Evolutionary conservation across 2,797 vertebrate species (phyloP).

Genomic region (Brachyalestes nurse): DNA sequence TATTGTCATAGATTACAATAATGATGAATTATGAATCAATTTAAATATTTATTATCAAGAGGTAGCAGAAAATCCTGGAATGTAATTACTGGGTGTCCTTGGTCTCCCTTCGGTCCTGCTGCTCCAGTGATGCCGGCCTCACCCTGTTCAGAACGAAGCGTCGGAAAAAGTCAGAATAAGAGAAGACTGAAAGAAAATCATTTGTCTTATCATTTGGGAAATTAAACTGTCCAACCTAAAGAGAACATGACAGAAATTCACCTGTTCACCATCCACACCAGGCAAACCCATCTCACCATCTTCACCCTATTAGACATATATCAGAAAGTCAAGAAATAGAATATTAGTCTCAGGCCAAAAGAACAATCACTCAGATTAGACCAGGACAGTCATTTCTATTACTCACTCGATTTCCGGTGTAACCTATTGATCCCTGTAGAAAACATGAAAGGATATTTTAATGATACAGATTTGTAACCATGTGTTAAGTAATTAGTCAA

Average conservation of each 20-base stretch:
- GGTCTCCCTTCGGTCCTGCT: constrained; percentile 74
- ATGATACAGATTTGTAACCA: not conserved
- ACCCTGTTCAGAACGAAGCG: constrained; percentile 73
- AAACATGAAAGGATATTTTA: not conserved
- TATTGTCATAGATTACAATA: not conserved
- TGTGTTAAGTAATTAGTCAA: not conserved
- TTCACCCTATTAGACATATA: constrained; percentile 75
- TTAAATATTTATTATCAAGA: too few relatives aligned
- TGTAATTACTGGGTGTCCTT: constrained; percentile 75
- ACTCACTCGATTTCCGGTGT: constrained; percentile 82
- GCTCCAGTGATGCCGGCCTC: constrained; percentile 71
- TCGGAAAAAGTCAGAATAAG: not conserved
- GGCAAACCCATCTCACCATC: constrained; percentile 80
- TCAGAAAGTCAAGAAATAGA: constrained; percentile 12
- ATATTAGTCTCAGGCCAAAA: not conserved
- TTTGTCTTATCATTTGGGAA: not conserved
- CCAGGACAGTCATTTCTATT: not conserved
- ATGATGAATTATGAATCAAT: too few relatives aligned
- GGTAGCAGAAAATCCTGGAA: too few relatives aligned
- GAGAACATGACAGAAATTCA: constrained; percentile 54
- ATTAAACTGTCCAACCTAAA: too few relatives aligned
- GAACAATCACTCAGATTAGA: not conserved
- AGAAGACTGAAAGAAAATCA: not conserved
- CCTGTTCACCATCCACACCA: constrained; percentile 84
- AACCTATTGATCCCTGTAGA: constrained; percentile 80